A percentile compares a stretch with the other conserved stretches of the same genome.
Conservation (phyloP, 2,888 invertebrate genomes). For the Drepana falcataria region DNA sequence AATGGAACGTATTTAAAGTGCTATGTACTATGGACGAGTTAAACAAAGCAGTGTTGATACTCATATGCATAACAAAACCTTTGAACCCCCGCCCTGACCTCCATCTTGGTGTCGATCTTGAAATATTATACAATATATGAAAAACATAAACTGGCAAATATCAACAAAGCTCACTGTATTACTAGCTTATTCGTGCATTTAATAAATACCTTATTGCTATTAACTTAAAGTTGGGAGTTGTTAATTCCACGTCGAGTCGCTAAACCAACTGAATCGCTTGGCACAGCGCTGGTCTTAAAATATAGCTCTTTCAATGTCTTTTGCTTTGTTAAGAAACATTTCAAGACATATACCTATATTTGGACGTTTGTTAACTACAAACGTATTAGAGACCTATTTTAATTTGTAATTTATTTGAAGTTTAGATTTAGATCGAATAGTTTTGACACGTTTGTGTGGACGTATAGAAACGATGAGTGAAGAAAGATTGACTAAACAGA, state of each 20-base stretch:
- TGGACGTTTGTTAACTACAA: too few relatives aligned
- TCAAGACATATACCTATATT: too few relatives aligned
- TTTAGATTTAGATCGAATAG: too few relatives aligned
- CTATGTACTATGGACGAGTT: slow-evolving; percentile 32
- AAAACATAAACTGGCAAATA: slow-evolving; percentile 54
- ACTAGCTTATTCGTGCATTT: background rate
- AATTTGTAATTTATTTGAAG: too few relatives aligned
- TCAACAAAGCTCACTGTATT: slow-evolving; percentile 39
- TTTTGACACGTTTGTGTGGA: too few relatives aligned
- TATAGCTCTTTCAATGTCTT: slow-evolving; percentile 45
- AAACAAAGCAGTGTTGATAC: slow-evolving; percentile 31
- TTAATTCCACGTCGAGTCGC: background rate
- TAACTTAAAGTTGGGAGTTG: background rate
- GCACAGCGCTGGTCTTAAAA: slow-evolving; percentile 36
- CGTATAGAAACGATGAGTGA: too few relatives aligned
- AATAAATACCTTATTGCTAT: background rate
- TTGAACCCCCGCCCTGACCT: slow-evolving; percentile 10
- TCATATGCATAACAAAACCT: slow-evolving; percentile 35
- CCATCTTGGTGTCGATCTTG: slow-evolving; percentile 9
- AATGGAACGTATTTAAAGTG: slow-evolving; percentile 3
- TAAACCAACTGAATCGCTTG: slow-evolving; percentile 22
- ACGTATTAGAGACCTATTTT: too few relatives aligned
- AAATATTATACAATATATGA: slow-evolving; percentile 42
- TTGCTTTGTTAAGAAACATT: slow-evolving; percentile 26
- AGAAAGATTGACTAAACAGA: too few relatives aligned